Evolutionary conservation across 2,888 invertebrate species (phyloP).

Genomic region (Brachyptera putata): DNA sequence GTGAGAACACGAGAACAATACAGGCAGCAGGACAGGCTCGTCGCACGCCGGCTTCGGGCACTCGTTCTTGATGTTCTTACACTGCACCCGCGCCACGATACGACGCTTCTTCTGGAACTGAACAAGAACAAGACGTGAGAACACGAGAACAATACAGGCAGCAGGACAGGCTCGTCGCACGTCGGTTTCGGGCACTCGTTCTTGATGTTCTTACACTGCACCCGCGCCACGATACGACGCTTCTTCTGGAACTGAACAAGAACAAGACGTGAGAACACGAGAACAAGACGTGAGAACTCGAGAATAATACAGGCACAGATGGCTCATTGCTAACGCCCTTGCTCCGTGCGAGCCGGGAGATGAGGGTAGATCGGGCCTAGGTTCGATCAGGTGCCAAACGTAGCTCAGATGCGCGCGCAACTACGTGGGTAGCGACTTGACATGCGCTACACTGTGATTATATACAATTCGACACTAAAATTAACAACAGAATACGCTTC

Average conservation of each 20-base stretch:
- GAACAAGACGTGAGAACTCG: no score
- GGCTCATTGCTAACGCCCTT: no score
- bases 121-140: constrained; percentile 26
- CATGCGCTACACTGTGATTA: no score
- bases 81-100: constrained; percentile 83
- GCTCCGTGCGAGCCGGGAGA: no score
- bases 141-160: constrained; percentile 54
- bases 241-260: constrained; percentile 75
- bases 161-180: constrained; percentile 79
- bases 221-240: constrained; percentile 79
- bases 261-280: not conserved
- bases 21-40: constrained; percentile 77
- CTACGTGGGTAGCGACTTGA: no score
- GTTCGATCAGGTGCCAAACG: no score
- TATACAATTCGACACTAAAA: no score
- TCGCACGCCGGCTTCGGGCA: constrained; percentile 85
- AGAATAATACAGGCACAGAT: no score
- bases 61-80: constrained; percentile 87
- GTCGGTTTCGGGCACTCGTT: constrained; percentile 84
- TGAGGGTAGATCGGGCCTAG: no score
- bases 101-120: constrained; percentile 85
- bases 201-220: constrained; percentile 87
- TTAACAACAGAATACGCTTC: no score
- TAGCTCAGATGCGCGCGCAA: no score
- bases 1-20: no score